These are phyloP conservation scores for Mantis religiosa DNA, from an alignment of 2,888 invertebrate species.

Conservation along the genomic window DNA sequence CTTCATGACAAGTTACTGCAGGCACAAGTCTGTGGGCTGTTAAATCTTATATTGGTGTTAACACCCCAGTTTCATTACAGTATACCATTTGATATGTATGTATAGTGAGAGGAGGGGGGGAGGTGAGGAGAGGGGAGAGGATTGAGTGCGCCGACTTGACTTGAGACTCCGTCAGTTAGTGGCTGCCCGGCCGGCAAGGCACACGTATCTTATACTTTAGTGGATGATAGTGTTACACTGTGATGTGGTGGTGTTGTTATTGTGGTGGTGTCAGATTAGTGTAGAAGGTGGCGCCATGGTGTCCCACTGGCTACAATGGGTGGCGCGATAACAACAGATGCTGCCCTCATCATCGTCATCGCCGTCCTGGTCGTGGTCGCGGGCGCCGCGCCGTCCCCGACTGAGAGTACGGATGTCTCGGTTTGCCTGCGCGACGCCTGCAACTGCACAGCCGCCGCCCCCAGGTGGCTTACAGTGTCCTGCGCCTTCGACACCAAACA, in stretches of 20 bases:
- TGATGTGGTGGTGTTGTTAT: not conserved
- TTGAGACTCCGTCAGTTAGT: not conserved
- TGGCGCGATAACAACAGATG: slow-evolving; percentile 25
- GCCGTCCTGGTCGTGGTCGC: not conserved
- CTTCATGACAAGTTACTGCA: no score
- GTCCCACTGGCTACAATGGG: slow-evolving; percentile 19
- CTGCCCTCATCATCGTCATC: slow-evolving; percentile 6
- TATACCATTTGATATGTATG: no score
- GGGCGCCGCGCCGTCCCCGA: slow-evolving; percentile 5
- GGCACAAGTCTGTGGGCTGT: no score
- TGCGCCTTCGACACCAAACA: slow-evolving; percentile 58
- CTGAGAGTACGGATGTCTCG: not conserved
- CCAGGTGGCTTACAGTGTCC: slow-evolving; percentile 61
- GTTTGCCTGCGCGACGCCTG: slow-evolving; percentile 45
- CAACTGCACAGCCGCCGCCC: slow-evolving; percentile 54
- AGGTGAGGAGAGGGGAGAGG: not conserved
- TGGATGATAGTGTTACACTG: not conserved
- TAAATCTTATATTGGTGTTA: no score
- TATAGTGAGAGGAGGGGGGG: no score
- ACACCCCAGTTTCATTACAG: no score
- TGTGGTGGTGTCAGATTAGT: not conserved
- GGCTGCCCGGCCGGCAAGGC: not conserved
- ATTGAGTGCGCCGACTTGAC: not conserved
- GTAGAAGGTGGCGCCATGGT: slow-evolving; percentile 16
- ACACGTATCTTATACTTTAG: not conserved